Evolutionary conservation across 2,113 vertebrate genomes (phyloP), one percentile per base, ranked within the genome.

Genomic region (Megaceryle maxima): DNA sequence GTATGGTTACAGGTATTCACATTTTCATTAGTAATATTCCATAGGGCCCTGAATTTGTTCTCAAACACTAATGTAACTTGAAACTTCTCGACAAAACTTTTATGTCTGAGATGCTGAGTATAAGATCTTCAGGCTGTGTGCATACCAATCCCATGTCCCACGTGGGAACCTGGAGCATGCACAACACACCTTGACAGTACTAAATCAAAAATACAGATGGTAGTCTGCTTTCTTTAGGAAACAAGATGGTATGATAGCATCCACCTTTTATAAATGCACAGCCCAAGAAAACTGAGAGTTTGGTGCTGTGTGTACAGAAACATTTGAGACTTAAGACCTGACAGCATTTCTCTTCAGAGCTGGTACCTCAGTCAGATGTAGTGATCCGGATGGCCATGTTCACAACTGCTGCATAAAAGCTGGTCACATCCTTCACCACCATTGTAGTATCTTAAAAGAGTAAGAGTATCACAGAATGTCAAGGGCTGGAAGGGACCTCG

Each of bases 381-480:
- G 50, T 10, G 20, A 10, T 44, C 19, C 29, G 59, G 7, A 29
- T 35, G 59, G 22, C 39, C 31, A 4, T 31, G 24, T 39, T 80
- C 68, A 10, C n/a, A 44, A 1, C 53, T 67, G 33, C 56, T 35
- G 15, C 0, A 0, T 33, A 41, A 57, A 57, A 72, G 31, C 60
- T 50, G 43, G 28, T 51, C n/a, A 7, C 33, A 6, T 33, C 59
- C 66, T 62, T 21, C 53, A 21, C 24, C 1, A 5, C 12, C 53
- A 5, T 20, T 39, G 1, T 13, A 8, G 9, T 22, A 18, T 9
- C 67, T 50, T 35, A 29, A 82, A 48, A 24, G 63, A 0, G 0
- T 19, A 37, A 37, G 37, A 37, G 7, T 37, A 37, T 37, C 37
- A 37, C 37, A 37, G 37, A 37, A 37, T 37, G 37, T 37, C 37